Evolutionary conservation across 2,888 invertebrate genomes (phyloP), one percentile per base, ranked within the genome.

Genomic region (Cheilosia grossa): DNA sequence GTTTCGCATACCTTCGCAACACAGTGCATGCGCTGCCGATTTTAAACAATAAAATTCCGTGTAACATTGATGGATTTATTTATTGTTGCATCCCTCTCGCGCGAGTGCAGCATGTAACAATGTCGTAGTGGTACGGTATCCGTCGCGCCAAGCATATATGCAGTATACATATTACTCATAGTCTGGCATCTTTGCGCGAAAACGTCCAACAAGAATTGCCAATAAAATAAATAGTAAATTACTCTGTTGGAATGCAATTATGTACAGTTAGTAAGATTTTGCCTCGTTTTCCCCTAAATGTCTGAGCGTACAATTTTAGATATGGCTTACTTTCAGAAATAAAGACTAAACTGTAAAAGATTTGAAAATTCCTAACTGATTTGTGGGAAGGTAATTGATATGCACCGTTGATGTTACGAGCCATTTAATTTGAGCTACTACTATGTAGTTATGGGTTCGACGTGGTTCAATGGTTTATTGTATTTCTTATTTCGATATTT

Each of bases 61-160:
- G 70, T 69, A 82, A 70, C 58, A 44, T 17, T 75, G 81, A 81
- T 70, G 81, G 81, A 82, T 82, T 82, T 82, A 82, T 75, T 74
- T 81, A 44, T 69, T 81, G 75, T 75, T 82, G 44, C 64, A 75
- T 64, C 51, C 42, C 53, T 44, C 49, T 63, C 56, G 2, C 63
- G 30, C 54, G n/a, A n/a, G 0, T 13, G 19, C 27, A 21, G 5
- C 7, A 51, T 63, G 5, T n/a, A 63, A 47, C 47, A 30, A 74
- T 30, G 40, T 40, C 56, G 17, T 47, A 5, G 63, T 44, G 19
- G 53, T 33, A 33, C 47, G 44, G 44, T 61, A 61, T 72, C 49
- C 42, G 27, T 13, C 13, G 49, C 33, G 17, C 9, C 19, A 44
- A 44, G 44, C 7, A 44, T 17, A 19, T 44, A 21, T 51, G 15